Evolutionary conservation across 2,113 vertebrate species (phyloP).

Genomic region (Murina feae): DNA sequence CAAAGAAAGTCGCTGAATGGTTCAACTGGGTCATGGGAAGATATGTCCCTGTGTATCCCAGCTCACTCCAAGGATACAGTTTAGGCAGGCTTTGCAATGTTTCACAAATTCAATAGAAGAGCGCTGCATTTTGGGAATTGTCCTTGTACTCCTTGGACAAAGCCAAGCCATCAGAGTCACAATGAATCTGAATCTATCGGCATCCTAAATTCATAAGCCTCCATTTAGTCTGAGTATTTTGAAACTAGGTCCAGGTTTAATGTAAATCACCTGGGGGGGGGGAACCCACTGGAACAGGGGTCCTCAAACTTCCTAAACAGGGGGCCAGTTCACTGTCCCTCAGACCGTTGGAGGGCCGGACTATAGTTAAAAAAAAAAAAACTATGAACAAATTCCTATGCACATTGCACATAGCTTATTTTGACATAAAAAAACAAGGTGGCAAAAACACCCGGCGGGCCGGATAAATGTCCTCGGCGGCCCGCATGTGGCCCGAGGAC

Average conservation of each 20-base stretch:
- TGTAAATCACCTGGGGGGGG: constrained; percentile 26
- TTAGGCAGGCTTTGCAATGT: not conserved
- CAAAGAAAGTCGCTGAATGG: not conserved
- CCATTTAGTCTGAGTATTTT: constrained; percentile 17
- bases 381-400: no score
- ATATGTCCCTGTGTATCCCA: not conserved
- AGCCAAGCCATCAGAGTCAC: constrained; percentile 27
- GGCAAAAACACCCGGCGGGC: no score
- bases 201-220: constrained; percentile 10
- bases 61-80: not conserved
- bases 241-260: constrained; percentile 23
- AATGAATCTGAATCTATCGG: constrained; percentile 18
- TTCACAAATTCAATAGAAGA: constrained; percentile 1
- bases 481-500: no score
- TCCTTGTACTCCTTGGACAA: not conserved
- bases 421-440: no score
- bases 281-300: not conserved
- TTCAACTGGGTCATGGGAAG: not conserved
- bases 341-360: no score
- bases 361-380: no score
- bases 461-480: no score
- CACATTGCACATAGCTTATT: no score
- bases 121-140: not conserved
- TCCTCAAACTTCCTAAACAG: no score
- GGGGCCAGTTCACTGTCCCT: no score